Evolutionary conservation across 2,888 invertebrate species (phyloP).

Genomic region (Tenodera sinensis): DNA sequence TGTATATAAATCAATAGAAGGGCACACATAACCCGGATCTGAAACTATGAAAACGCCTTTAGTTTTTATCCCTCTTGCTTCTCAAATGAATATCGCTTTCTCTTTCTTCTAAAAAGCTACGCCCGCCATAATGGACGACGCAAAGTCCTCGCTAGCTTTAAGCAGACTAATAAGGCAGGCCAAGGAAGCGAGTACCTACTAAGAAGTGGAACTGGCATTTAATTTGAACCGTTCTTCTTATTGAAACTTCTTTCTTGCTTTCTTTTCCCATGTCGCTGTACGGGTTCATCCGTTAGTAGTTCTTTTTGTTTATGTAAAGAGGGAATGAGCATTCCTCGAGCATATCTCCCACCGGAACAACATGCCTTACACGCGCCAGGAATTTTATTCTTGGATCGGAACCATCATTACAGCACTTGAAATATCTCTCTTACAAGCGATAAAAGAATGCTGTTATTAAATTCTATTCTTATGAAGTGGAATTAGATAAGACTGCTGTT

Average conservation of each 20-base stretch:
- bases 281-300: background rate
- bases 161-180: background rate
- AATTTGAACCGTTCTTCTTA: background rate
- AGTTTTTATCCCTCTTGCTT: background rate
- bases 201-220: background rate
- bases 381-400: no score
- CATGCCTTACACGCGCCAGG: no score
- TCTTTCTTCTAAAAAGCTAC: background rate
- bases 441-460: no score
- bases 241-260: background rate
- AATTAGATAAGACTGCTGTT: no score
- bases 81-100: background rate
- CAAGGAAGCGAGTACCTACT: background rate
- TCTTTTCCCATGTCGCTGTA: background rate
- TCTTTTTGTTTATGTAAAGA: background rate
- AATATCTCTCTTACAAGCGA: no score
- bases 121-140: background rate
- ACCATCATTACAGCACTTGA: no score
- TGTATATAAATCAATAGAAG: constrained; percentile 1
- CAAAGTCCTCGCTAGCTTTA: background rate
- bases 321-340: no score
- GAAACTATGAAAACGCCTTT: background rate
- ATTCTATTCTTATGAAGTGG: no score
- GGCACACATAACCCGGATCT: background rate
- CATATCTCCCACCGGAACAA: no score